Conservation (phyloP, 2,113 vertebrate genomes). For the Nothocercus nigrocapillus region DNA sequence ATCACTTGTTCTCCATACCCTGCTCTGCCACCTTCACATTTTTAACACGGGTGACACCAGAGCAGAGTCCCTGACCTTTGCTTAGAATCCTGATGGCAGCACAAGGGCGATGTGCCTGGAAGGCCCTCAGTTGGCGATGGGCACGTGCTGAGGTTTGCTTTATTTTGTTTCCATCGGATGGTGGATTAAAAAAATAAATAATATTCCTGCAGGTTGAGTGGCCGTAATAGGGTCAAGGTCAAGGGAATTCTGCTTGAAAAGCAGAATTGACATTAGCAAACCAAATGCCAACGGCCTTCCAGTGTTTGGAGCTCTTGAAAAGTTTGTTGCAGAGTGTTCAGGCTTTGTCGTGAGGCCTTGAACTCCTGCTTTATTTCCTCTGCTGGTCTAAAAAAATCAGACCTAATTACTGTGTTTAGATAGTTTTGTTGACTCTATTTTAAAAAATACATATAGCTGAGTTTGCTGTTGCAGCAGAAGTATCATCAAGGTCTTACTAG, state of each 20-base stretch:
- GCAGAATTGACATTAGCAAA: background rate
- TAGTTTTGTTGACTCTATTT: background rate
- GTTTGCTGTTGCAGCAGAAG: background rate
- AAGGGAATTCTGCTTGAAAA: background rate
- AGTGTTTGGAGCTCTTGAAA: background rate
- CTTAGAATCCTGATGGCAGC: background rate
- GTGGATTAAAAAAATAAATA: background rate
- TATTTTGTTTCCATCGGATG: background rate
- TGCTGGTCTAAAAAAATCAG: background rate
- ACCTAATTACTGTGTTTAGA: background rate
- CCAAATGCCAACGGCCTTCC: background rate
- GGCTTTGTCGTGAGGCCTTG: background rate
- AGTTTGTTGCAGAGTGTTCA: background rate
- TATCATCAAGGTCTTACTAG: background rate
- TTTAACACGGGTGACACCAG: background rate
- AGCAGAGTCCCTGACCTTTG: background rate
- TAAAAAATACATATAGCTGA: background rate
- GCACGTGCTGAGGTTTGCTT: background rate
- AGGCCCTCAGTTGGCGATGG: background rate
- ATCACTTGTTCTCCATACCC: fast-evolving
- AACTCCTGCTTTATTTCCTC: background rate
- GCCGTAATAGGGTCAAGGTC: background rate
- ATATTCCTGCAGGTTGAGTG: background rate
- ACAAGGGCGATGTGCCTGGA: background rate
- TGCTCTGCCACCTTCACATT: background rate